These are phyloP conservation scores for Steinernema carpocapsae DNA, from an alignment of 2,888 invertebrate genomes.

Conservation along the genomic window DNA sequence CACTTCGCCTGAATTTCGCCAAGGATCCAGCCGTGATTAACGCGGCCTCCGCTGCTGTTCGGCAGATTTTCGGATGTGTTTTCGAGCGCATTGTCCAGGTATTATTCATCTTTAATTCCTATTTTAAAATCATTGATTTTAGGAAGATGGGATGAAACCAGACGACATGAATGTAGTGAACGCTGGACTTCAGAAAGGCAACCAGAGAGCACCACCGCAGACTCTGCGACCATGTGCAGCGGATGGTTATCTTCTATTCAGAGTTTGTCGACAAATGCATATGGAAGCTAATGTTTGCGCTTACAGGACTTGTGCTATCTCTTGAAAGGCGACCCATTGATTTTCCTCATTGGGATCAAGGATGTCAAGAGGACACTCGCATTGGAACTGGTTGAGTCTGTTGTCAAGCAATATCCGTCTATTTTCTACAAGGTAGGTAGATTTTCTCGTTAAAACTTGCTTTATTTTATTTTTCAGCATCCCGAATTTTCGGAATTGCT, in stretches of 20 bases:
- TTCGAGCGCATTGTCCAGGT: slow-evolving; percentile 72
- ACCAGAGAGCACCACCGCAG: slow-evolving; percentile 74
- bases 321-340: slow-evolving; percentile 92
- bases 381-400: slow-evolving; percentile 89
- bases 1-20: slow-evolving; percentile 93
- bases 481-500: slow-evolving; percentile 87
- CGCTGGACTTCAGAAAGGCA: not conserved
- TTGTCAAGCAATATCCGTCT: slow-evolving; percentile 76
- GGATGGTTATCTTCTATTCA: slow-evolving; percentile 92
- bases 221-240: slow-evolving; percentile 73
- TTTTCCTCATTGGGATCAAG: slow-evolving; percentile 91
- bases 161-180: slow-evolving; percentile 49
- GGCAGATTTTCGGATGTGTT: slow-evolving; percentile 86
- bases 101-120: not conserved
- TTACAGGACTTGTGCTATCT: slow-evolving; percentile 89
- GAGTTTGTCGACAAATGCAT: slow-evolving; percentile 72
- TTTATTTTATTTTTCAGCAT: slow-evolving; percentile 37
- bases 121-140: not conserved
- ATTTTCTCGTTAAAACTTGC: not conserved
- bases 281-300: slow-evolving; percentile 23
- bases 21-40: slow-evolving; percentile 93
- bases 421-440: slow-evolving; percentile 71
- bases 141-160: slow-evolving; percentile 66
- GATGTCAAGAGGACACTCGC: slow-evolving; percentile 97
- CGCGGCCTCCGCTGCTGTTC: slow-evolving; percentile 94